Evolutionary conservation across 2,797 vertebrate species (phyloP).

Genomic region (Hydrolagus colliei): DNA sequence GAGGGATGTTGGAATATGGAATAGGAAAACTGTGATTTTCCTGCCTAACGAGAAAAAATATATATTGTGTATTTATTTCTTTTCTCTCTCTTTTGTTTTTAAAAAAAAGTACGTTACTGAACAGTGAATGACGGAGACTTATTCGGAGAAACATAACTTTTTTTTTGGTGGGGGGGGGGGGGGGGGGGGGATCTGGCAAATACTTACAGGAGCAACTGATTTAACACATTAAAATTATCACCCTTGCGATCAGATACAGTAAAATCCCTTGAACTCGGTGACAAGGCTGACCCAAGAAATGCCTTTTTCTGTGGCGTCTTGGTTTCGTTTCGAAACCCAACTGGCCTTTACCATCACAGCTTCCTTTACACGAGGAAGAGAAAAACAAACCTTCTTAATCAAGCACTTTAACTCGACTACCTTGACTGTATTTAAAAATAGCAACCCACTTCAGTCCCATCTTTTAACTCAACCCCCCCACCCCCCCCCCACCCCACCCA

Average conservation of each 20-base stretch:
- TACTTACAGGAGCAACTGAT: neutral
- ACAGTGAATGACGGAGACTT: neutral
- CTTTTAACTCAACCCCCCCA: too few relatives aligned
- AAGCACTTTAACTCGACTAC: neutral
- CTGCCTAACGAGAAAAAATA: too few relatives aligned
- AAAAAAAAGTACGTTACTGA: neutral
- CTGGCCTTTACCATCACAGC: neutral
- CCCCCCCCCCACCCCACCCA: too few relatives aligned
- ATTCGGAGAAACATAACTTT: neutral
- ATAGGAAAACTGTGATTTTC: too few relatives aligned
- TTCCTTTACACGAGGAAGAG: neutral
- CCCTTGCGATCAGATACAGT: neutral
- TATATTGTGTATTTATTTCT: neutral
- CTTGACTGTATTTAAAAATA: neutral
- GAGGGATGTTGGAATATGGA: too few relatives aligned
- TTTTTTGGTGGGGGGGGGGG: neutral
- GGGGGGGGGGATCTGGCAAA: neutral
- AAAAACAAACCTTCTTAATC: neutral
- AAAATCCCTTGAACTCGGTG: neutral
- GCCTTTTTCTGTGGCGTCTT: neutral
- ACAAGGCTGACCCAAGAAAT: constrained; percentile 9
- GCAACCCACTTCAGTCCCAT: too few relatives aligned
- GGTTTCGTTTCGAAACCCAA: neutral
- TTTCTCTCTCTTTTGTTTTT: too few relatives aligned
- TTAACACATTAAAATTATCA: neutral